A percentile compares a stretch with the other conserved stretches of the same genome.
Conservation (phyloP, 23 tunicate species). For the Ciona savignyi region DNA sequence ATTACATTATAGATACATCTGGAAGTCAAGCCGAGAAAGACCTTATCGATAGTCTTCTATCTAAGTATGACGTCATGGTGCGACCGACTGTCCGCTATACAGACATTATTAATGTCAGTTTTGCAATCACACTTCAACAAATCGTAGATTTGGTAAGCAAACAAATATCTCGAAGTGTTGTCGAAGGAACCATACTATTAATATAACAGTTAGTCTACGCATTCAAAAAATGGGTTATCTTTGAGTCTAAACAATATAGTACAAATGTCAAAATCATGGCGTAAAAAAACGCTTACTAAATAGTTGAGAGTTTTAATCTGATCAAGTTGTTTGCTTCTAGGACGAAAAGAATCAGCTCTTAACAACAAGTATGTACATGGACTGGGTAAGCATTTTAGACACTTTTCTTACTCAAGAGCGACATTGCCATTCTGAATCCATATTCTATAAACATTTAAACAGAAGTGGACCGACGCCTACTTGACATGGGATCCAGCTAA, state of each 20-base stretch:
- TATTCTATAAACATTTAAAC: constrained; percentile 2
- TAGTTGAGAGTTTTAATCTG: not conserved
- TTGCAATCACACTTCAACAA: constrained; percentile 70
- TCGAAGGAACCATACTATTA: too few relatives aligned
- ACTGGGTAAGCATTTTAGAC: constrained; percentile 34
- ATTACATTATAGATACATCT: not conserved
- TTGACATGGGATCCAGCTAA: constrained; percentile 56
- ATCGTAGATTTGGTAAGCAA: constrained; percentile 70
- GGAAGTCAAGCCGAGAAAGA: constrained; percentile 31
- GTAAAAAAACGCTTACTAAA: not conserved
- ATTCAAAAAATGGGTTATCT: too few relatives aligned
- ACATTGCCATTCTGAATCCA: not conserved
- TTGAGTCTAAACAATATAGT: not conserved
- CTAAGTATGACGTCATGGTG: constrained; percentile 49
- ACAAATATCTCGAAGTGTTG: too few relatives aligned
- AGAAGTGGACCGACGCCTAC: constrained; percentile 65
- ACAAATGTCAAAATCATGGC: not conserved
- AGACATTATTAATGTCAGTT: constrained; percentile 73
- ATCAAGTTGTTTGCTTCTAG: constrained; percentile 11
- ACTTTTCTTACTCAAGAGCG: not conserved
- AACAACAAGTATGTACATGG: constrained; percentile 86
- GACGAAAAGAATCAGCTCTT: constrained; percentile 87
- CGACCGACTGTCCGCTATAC: constrained; percentile 49
- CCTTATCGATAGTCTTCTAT: constrained; percentile 32
- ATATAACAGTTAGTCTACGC: too few relatives aligned